Base-by-base conservation (phyloP, 2,113 vertebrate genomes). In the Tupaia tana region DNA sequence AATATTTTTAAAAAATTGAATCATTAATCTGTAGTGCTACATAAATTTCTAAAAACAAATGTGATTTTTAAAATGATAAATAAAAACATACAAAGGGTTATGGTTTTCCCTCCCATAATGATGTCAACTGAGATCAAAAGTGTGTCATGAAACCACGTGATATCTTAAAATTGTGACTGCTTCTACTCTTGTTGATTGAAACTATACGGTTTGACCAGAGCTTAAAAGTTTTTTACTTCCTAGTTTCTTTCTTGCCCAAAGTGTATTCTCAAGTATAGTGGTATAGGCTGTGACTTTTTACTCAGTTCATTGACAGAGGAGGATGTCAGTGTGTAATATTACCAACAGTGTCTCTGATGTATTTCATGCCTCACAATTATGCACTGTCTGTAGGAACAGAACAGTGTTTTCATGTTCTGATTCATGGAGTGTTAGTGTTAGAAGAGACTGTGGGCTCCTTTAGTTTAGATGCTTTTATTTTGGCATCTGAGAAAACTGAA, bases 401-500 rank as follows among this genome's bases (percentile, higher is more conserved):
- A 7, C 25, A 15, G 2, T 79, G 6, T 89, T 94, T 96, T 56
- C 71, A 31, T 31, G 69, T 67, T 70, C 75, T 29, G 43, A 29
- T 89, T 91, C 52, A 19, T 56, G 18, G 58, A 56, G 9, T 43
- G 9, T 73, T 92, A 16, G n/a, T 90, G 19, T 56, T 84, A 16
- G 29, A 29, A 22, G 64, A 77, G 64, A 70, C 27, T 77, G 31
- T 4, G 25, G 18, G 59, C 58, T 91, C 11, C 34, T 79, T 43
- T 27, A 74, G 74, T 93, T 85, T 52, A 85, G 75, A 73, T 86
- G 7, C 43, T 85, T 69, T 63, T 69, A 70, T 74, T 64, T 54
- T 88, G 63, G 58, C 61, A 11, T 92, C 59, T 80, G 67, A 92
- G 52, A 81, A 86, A 80, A 61, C 54, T 4, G 54, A 96, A 89